phyloP scores from a whole-genome alignment of 2,888 invertebrate species.

The Ectemnius cavifrons region DNA sequence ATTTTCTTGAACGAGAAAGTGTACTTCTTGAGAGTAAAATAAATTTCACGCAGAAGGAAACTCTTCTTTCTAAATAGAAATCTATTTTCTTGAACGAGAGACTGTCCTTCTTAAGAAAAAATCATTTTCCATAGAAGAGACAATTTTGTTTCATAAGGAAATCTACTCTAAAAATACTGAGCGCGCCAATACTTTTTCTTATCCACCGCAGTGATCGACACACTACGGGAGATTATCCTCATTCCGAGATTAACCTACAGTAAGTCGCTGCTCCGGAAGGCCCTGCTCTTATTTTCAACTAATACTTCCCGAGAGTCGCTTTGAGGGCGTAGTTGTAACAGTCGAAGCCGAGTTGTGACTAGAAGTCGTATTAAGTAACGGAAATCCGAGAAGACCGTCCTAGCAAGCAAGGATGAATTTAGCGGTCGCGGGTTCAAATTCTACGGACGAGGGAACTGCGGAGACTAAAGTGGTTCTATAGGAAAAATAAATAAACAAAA shows the following conservation, averaged over 20 bases:
- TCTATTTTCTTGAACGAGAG: no score
- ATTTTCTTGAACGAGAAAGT: no score
- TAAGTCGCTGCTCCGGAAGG: constrained; percentile 34
- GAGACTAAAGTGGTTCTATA: constrained; percentile 17
- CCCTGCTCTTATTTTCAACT: constrained; percentile 30
- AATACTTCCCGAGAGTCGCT: constrained; percentile 36
- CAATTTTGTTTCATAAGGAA: no score
- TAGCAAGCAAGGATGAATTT: constrained; percentile 34
- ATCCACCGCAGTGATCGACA: neutral
- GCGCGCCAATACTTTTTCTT: no score
- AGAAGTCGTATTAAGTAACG: constrained; percentile 26
- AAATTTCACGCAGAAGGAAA: no score
- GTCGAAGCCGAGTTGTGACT: constrained; percentile 38
- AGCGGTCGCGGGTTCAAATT: neutral
- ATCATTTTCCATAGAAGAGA: no score
- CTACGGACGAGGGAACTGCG: constrained; percentile 3
- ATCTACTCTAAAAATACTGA: no score
- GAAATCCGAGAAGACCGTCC: constrained; percentile 63
- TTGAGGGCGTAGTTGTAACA: constrained; percentile 22
- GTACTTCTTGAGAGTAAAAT: no score
- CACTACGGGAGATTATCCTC: constrained; percentile 25
- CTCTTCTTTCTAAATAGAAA: no score
- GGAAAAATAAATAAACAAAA: no score
- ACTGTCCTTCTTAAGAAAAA: no score
- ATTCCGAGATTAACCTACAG: constrained; percentile 23